These are phyloP conservation scores for Lysiphlebus fabarum DNA, from an alignment of 1,140 invertebrate genomes.

Conservation along the genomic window DNA sequence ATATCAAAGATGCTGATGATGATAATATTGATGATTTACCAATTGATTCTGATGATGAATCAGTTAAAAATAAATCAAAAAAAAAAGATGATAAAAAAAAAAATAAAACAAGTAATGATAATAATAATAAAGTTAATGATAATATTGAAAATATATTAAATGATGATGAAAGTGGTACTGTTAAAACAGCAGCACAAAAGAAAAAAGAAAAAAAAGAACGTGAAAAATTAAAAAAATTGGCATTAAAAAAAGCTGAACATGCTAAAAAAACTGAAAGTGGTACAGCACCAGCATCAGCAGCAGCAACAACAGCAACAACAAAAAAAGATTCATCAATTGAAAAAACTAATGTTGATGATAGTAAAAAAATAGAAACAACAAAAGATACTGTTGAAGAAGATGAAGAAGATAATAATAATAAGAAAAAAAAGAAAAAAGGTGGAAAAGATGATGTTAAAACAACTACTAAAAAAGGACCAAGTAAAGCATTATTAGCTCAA, in stretches of 20 bases:
- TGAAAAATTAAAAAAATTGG: slow-evolving; percentile 72
- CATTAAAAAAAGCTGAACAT: slow-evolving; percentile 57
- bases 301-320: too few relatives aligned
- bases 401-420: slow-evolving; percentile 61
- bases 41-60: not conserved
- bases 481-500: slow-evolving; percentile 75
- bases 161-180: slow-evolving; percentile 58
- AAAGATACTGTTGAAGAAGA: slow-evolving; percentile 54
- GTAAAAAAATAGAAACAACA: slow-evolving; percentile 43
- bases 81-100: not conserved
- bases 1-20: too few relatives aligned
- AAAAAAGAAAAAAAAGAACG: slow-evolving; percentile 85
- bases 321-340: slow-evolving; percentile 27
- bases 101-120: not conserved
- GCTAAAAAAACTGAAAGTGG: not conserved
- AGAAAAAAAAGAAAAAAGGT: slow-evolving; percentile 50
- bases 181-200: slow-evolving; percentile 81
- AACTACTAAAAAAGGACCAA: slow-evolving; percentile 62
- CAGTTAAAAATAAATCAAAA: not conserved
- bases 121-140: slow-evolving; percentile 20
- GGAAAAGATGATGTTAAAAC: slow-evolving; percentile 54
- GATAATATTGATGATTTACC: not conserved
- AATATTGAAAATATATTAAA: too few relatives aligned
- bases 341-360: slow-evolving; percentile 35
- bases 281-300: too few relatives aligned